Conservation (phyloP, 2,113 vertebrate genomes). For the Furnarius figulus region DNA sequence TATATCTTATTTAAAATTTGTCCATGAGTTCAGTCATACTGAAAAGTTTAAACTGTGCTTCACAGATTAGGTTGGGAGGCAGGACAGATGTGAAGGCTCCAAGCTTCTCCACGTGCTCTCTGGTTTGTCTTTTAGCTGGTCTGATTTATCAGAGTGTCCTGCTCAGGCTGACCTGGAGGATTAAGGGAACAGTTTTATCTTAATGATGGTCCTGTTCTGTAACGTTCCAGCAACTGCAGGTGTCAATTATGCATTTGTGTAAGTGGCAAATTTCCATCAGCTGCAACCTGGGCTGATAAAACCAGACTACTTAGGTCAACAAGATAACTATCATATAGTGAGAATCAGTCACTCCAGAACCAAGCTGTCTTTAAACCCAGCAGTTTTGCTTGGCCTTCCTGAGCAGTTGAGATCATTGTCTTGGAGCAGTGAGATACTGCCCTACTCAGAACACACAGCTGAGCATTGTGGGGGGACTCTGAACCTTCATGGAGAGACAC, state of each 20-base stretch:
- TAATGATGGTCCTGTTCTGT: background rate
- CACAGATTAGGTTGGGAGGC: background rate
- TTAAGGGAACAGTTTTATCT: conserved; percentile 19
- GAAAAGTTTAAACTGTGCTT: background rate
- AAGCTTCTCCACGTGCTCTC: background rate
- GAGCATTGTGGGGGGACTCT: background rate
- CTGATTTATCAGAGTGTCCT: background rate
- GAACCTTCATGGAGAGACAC: background rate
- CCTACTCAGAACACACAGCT: background rate
- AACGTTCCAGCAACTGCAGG: background rate
- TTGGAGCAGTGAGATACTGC: background rate
- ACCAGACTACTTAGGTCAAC: background rate
- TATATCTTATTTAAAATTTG: background rate
- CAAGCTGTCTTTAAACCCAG: background rate
- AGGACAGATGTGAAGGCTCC: background rate
- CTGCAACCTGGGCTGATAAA: conserved; percentile 17
- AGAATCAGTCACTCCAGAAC: conserved; percentile 16
- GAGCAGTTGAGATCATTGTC: background rate
- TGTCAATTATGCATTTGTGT: conserved; percentile 12
- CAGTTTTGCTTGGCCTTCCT: background rate
- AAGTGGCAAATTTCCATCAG: background rate
- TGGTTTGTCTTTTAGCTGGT: background rate
- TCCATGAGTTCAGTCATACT: background rate
- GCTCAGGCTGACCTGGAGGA: background rate
- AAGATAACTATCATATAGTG: background rate